Evolutionary conservation across 1,140 invertebrate genomes (phyloP), one percentile per base, ranked within the genome.

Genomic region (Tetragonula clypearis): DNA sequence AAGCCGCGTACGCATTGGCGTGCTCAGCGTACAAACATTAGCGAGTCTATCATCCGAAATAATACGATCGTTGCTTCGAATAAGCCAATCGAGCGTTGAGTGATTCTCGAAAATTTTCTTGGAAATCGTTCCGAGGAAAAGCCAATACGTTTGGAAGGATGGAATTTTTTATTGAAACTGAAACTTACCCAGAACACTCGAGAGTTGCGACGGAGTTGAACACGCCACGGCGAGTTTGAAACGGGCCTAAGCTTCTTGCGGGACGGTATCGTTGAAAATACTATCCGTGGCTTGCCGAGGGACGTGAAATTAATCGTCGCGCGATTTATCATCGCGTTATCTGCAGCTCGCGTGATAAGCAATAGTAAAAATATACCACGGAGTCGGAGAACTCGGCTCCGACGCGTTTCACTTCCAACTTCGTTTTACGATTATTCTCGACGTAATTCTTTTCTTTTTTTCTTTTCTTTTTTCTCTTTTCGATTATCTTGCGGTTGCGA

Each of bases 241-340:
- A 8, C 15, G 15, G 56, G 3, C 14, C 14, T 78, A 53, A 78
- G 60, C 58, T 65, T 49, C 15, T 23, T 76, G 30, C 26, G 23
- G 1, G 30, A 30, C 26, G 74, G 56, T 77, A 77, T 77, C 75
- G 75, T 49, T 49, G 58, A 78, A 78, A 78, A 23, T 21, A 35
- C 35, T 11, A 35, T 49, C 41, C 15, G 23, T 15, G 12, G 58
- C 12, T 6, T 35, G 75, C 9, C 35, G 15, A 35, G 30, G 30
- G 14, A 35, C 74, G 17, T 49, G 60, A 21, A 78, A 78, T 78
- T 78, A 78, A 78, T 78, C 56, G 75, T 65, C 58, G 60, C 75
- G 35, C 75, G 75, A 78, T 78, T 78, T 78, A 78, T 78, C 75
- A 78, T 65, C 23, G 58, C 75, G 75, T 78, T 78, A 78, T 78